These are phyloP conservation scores for Empidonax alnorum DNA, from an alignment of 2,113 vertebrate species.

Conservation along the genomic window DNA sequence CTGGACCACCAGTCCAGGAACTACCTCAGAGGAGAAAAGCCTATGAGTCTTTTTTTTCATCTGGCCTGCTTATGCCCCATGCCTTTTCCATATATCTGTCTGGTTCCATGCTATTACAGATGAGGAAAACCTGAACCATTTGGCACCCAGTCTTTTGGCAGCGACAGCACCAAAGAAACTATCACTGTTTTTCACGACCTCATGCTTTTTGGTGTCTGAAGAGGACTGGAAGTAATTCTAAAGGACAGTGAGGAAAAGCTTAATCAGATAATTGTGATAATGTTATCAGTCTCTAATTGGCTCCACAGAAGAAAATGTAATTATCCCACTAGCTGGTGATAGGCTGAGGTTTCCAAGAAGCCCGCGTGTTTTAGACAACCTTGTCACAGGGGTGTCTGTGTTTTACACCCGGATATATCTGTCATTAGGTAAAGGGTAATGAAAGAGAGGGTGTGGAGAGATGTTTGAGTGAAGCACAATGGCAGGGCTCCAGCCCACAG, in stretches of 20 bases:
- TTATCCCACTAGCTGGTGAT: neutral
- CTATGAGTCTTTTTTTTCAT: rapidly evolving
- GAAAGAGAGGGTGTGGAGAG: neutral
- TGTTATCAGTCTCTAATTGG: neutral
- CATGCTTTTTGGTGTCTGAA: neutral
- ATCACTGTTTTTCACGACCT: neutral
- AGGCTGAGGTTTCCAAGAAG: neutral
- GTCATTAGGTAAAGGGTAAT: neutral
- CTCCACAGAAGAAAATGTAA: neutral
- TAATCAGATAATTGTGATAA: neutral
- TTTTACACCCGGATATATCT: neutral
- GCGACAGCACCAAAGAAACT: neutral
- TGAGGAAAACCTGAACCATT: neutral
- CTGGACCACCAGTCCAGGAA: neutral
- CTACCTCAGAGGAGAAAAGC: neutral
- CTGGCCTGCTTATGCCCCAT: neutral
- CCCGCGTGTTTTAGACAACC: neutral
- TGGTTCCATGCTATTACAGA: neutral
- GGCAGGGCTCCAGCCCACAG: neutral
- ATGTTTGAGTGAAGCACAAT: neutral
- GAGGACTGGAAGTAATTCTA: neutral
- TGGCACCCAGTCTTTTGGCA: neutral
- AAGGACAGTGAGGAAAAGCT: neutral
- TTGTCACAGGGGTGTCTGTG: neutral
- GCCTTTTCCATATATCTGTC: neutral